These are phyloP conservation scores for Gasterosteus aculeatus DNA, from an alignment of 2,113 vertebrate species.

Conservation along the genomic window DNA sequence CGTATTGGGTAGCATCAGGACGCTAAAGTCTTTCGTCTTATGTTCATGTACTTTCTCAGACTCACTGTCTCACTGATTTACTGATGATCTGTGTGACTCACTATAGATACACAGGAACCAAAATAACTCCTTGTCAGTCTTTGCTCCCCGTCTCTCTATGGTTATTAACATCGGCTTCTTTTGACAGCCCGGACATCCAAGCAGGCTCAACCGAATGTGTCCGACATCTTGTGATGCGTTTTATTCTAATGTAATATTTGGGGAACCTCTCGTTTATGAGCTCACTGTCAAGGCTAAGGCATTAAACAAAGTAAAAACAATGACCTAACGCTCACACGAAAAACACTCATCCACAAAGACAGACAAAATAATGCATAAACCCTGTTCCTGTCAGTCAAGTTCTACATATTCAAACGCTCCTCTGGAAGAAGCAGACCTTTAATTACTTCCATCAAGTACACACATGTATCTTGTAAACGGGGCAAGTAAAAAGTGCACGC, in stretches of 20 bases:
- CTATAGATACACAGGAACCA: neutral
- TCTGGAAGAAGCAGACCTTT: slow-evolving; percentile 11
- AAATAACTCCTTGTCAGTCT: neutral
- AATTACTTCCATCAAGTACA: slow-evolving; percentile 35
- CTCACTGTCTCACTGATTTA: neutral
- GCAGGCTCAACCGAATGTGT: neutral
- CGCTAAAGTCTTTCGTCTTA: neutral
- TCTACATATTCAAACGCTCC: slow-evolving; percentile 28
- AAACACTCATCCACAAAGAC: slow-evolving; percentile 1
- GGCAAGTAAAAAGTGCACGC: slow-evolving; percentile 16
- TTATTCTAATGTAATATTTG: neutral
- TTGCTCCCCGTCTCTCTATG: neutral
- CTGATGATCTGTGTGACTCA: neutral
- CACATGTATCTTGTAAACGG: slow-evolving; percentile 12
- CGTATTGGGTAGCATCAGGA: neutral
- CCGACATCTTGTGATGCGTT: neutral
- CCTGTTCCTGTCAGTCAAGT: neutral
- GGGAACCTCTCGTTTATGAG: neutral
- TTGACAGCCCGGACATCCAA: neutral
- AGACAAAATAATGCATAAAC: neutral
- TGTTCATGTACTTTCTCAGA: neutral
- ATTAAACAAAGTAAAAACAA: neutral
- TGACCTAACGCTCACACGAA: neutral
- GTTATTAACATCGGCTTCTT: neutral
- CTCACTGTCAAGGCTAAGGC: neutral